A percentile compares a stretch with the other conserved stretches of the same genome.
Conservation (phyloP, 2,888 invertebrate species). For the Thymelicus acteon region DNA sequence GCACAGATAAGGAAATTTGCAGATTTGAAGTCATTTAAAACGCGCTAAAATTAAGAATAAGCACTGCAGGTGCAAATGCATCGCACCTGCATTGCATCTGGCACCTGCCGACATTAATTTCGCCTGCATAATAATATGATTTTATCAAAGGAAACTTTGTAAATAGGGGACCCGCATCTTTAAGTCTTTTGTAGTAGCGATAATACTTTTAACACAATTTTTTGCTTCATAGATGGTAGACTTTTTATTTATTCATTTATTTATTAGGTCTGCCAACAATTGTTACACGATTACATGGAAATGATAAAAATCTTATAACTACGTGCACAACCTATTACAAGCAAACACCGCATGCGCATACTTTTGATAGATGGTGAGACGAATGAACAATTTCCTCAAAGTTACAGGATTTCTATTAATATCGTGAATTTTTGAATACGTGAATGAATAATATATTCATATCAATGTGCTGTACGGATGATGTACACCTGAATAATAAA, state of each 20-base stretch:
- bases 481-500: too few species aligned
- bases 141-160: slow-evolving; percentile 3
- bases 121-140: background rate
- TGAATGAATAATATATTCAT: too few species aligned
- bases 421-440: too few species aligned
- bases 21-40: background rate
- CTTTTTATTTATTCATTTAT: too few species aligned
- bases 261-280: too few species aligned
- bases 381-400: too few species aligned
- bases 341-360: too few species aligned
- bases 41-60: slow-evolving; percentile 1
- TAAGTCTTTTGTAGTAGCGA: background rate
- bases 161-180: slow-evolving; percentile 14
- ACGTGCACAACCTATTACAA: too few species aligned
- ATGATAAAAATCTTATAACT: too few species aligned
- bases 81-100: background rate
- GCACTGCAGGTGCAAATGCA: background rate
- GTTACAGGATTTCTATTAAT: too few species aligned
- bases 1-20: slow-evolving; percentile 1
- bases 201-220: background rate
- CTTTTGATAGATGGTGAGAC: background rate
- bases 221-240: background rate
- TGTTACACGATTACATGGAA: too few species aligned
- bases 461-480: too few species aligned
- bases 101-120: slow-evolving; percentile 3